Base-by-base conservation (phyloP, 23 tunicate species). In the Clavelina lepadiformis region DNA sequence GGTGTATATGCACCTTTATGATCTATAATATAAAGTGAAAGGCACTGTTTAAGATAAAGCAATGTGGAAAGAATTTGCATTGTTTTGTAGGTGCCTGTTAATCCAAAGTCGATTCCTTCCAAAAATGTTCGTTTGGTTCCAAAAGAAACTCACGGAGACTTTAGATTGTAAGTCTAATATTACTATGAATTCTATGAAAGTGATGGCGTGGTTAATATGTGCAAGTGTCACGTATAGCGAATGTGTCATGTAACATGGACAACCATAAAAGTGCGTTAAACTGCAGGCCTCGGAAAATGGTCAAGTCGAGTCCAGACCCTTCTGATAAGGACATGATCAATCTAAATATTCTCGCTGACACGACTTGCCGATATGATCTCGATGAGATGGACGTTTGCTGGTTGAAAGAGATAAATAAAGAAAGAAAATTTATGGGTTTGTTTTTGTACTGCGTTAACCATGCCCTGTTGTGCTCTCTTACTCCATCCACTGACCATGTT, bases 341-440 rank as follows among this genome's bases (percentile, higher is more conserved):
- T 38, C 49, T 76, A 3, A 84, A 84, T 46, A 73, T 84, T 25
- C 75, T 84, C 22, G 93, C 93, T 5, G 93, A 84, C 44, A 45
- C 68, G 31, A 77, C 83, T 3, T 84, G 93, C 38, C 71, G 98
- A 56, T 91, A 91, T 61, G 88, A 76, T 63, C 58, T 91, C 31
- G 98, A 91, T 52, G 88, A 91, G 33, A 25, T 82, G 44, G 98
- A 91, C 51, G 98, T 91, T 30, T 29, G 47, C 22, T 82, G 91
- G 98, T 54, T 91, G 3, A 37, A 91, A 56, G 75, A 33, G 25
- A 71, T 65, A 18, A 91, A 91, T 58, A 70, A 67, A 62, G 83
- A 84, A 61, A 50, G 93, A 38, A 54, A 36, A 0, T 21, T 63
- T 22, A 60, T 60, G 65, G 93, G 93, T 84, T 36, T 28, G 68